Conservation (phyloP, 92 coral and sea anemone species). For the Pocillopora grandis region DNA sequence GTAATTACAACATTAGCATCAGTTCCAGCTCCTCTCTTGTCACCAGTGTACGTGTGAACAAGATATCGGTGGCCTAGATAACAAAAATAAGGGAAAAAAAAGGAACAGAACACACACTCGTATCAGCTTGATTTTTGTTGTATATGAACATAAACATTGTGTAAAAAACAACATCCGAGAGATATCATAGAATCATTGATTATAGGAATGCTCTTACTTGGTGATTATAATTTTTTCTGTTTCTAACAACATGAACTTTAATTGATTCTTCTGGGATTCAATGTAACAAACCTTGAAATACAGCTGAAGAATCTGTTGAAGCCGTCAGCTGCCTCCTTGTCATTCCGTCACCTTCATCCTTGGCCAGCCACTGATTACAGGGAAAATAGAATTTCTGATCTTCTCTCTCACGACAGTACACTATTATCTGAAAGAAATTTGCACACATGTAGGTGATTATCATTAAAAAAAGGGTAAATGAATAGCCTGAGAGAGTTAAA, state of each 20-base stretch:
- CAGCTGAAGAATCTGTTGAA: conserved; percentile 65
- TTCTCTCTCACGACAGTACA: conserved; percentile 75
- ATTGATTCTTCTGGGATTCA: too few relatives aligned
- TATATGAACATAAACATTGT: neutral
- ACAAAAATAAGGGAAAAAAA: neutral
- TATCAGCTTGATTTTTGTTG: too few relatives aligned
- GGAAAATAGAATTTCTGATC: conserved; percentile 83
- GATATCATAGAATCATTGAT: too few relatives aligned
- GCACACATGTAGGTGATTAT: too few relatives aligned
- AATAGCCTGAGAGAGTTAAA: too few relatives aligned
- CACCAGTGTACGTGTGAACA: conserved; percentile 94
- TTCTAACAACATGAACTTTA: too few relatives aligned
- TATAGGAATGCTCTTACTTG: too few relatives aligned
- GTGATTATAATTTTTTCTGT: too few relatives aligned
- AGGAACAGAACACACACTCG: neutral
- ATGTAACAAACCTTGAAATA: conserved; percentile 60
- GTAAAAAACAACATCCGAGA: too few relatives aligned
- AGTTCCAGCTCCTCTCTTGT: conserved; percentile 95
- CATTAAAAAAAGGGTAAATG: too few relatives aligned
- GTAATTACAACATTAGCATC: conserved; percentile 95
- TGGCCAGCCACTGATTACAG: conserved; percentile 90
- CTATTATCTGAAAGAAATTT: conserved; percentile 52
- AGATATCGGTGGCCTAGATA: conserved; percentile 76
- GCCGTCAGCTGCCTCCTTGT: conserved; percentile 82
- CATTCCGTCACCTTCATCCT: conserved; percentile 92